phyloP scores from a whole-genome alignment of 1,140 invertebrate genomes.

The Battus philenor region DNA sequence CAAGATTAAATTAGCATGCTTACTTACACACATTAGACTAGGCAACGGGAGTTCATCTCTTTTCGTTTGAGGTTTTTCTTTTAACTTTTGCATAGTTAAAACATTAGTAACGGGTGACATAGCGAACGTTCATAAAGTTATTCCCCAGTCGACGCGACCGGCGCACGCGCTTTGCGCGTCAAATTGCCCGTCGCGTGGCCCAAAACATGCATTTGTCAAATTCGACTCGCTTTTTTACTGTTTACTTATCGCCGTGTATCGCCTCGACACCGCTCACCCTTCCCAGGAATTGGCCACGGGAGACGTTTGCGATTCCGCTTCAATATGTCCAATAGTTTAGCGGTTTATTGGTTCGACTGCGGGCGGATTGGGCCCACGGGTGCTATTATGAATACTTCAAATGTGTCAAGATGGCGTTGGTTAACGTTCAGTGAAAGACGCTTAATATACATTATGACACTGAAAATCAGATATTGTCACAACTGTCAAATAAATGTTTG shows the following conservation, averaged over 20 bases:
- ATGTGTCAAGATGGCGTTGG: neutral
- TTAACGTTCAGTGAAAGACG: neutral
- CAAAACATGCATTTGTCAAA: slow-evolving; percentile 71
- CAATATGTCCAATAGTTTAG: slow-evolving; percentile 62
- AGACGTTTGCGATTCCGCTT: slow-evolving; percentile 53
- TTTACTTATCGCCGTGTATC: slow-evolving; percentile 47
- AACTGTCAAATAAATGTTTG: no score
- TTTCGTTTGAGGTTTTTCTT: no score
- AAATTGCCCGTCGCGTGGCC: slow-evolving; percentile 58
- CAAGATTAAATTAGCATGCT: no score
- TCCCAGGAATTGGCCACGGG: slow-evolving; percentile 58
- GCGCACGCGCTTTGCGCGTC: slow-evolving; percentile 38
- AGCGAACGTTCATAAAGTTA: no score
- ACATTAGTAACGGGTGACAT: no score
- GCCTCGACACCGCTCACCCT: slow-evolving; percentile 43
- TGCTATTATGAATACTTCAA: slow-evolving; percentile 9
- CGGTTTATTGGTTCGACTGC: slow-evolving; percentile 41
- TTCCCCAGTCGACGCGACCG: slow-evolving; percentile 24
- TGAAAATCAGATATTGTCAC: no score
- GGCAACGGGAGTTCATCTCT: no score
- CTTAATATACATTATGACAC: slow-evolving; percentile 2
- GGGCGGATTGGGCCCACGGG: slow-evolving; percentile 21
- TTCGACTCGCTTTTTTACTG: slow-evolving; percentile 66
- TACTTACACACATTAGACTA: no score
- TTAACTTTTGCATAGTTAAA: no score